Evolutionary conservation across 2,888 invertebrate species (phyloP).

Genomic region (Megaustenia siamemsis): DNA sequence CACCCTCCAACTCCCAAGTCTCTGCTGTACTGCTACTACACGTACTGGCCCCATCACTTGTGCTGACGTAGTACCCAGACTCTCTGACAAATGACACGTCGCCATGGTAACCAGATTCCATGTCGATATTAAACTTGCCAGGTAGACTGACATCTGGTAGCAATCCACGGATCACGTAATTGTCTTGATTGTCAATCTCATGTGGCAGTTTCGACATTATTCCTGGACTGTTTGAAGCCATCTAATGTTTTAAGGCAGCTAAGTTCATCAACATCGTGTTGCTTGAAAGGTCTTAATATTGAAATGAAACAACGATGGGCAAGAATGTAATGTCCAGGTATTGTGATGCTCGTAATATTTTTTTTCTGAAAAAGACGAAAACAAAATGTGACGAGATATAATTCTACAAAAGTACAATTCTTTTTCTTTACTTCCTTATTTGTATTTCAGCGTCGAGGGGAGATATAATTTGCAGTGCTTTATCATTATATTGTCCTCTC

Average conservation of each 20-base stretch:
- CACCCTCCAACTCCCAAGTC: slow-evolving; percentile 47
- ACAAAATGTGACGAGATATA: neutral
- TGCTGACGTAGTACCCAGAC: slow-evolving; percentile 51
- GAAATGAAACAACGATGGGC: neutral
- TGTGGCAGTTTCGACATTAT: neutral
- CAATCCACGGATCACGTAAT: neutral
- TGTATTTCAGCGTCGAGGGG: no score
- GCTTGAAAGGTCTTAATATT: neutral
- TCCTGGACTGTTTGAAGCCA: slow-evolving; percentile 50
- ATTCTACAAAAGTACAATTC: neutral
- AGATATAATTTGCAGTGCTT: no score
- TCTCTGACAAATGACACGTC: slow-evolving; percentile 18
- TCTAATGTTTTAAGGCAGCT: neutral
- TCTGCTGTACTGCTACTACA: slow-evolving; percentile 53
- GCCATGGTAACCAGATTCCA: neutral
- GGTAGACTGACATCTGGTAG: neutral
- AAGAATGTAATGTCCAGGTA: neutral
- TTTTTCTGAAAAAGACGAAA: neutral
- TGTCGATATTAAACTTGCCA: neutral
- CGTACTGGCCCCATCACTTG: slow-evolving; percentile 54
- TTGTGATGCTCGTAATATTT: neutral
- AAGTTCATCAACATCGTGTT: neutral
- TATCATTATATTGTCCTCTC: no score
- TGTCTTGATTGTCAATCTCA: neutral
- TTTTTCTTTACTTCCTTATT: neutral